Evolutionary conservation across 2,888 invertebrate genomes (phyloP), one percentile per base, ranked within the genome.

Genomic region (Masnerella sp.): DNA sequence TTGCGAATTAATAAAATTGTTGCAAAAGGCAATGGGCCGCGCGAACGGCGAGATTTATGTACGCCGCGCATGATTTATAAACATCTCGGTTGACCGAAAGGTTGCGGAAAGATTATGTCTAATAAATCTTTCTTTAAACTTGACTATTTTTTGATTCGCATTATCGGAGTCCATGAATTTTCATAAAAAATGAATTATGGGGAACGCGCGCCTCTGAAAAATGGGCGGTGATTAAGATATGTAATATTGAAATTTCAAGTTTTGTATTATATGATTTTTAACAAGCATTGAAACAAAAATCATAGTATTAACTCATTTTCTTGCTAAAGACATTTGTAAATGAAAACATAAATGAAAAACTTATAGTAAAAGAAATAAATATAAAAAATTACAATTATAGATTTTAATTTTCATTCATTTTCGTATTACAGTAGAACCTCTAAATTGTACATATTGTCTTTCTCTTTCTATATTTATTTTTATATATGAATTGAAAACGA

Each of bases 141-240:
- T 52, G 56, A 54, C 40, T n/a, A n/a, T 15, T 42, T 20, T 67
- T 56, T 49, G 49, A 47, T 49, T 56, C 25, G 34, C 49, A 34
- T 58, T 58, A 67, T 56, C 58, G 14, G 28, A 45, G 54, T 45
- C 20, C 54, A 65, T 56, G 67, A 40, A 42, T 67, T 67, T 67
- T 56, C 49, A 67, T 67, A 58, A 56, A 64, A 67, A 67, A 49
- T 40, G 38, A 56, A 45, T 56, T 47, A 47, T 38, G 30, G 38
- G 45, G 3, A 15, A 25, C 42, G 64, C 43, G 43, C 25, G 52
- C 15, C 5, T 40, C 28, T 56, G 56, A 47, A 38, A 47, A 47
- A 56, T 47, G 40, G 54, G 28, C 34, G 45, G 18, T 43, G 34
- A 52, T 64, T 52, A 36, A 64, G 64, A 51, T 64, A 43, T 20